Percentiles rank a stretch among this genome's conserved stretches.
Evolutionary conservation across 2,888 invertebrate genomes (phyloP).

Genomic region (Protophormia terraenovae): DNA sequence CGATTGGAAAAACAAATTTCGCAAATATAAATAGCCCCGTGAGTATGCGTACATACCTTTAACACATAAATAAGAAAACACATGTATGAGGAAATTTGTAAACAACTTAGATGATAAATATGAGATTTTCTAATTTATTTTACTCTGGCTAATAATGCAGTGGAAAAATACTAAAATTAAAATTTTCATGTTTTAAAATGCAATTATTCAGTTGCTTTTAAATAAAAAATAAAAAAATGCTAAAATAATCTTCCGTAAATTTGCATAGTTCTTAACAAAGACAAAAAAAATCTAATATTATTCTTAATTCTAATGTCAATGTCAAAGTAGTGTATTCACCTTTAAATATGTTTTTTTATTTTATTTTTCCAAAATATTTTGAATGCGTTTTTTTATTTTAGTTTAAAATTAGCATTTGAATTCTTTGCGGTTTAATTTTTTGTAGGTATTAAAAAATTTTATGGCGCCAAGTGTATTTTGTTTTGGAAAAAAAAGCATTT

Average conservation of each 20-base stretch:
- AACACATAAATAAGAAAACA: neutral
- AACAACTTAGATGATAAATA: neutral
- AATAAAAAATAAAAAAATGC: neutral
- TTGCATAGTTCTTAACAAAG: neutral
- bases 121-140: neutral
- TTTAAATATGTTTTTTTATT: neutral
- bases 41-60: neutral
- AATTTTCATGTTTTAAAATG: conserved; percentile 27
- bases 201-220: neutral
- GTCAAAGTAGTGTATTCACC: conserved; percentile 50
- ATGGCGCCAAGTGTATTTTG: conserved; percentile 51
- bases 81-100: neutral
- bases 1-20: conserved; percentile 37
- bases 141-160: neutral
- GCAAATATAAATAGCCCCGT: neutral
- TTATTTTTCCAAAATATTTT: neutral
- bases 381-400: conserved; percentile 16
- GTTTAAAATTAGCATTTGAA: conserved; percentile 23
- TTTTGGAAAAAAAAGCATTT: neutral
- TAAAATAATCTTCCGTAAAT: neutral
- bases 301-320: conserved; percentile 43
- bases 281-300: neutral
- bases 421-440: neutral
- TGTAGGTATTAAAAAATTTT: neutral
- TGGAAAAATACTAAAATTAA: neutral